phyloP scores from a whole-genome alignment of 2,888 invertebrate species.

The Drosophila hawaiiensis region DNA sequence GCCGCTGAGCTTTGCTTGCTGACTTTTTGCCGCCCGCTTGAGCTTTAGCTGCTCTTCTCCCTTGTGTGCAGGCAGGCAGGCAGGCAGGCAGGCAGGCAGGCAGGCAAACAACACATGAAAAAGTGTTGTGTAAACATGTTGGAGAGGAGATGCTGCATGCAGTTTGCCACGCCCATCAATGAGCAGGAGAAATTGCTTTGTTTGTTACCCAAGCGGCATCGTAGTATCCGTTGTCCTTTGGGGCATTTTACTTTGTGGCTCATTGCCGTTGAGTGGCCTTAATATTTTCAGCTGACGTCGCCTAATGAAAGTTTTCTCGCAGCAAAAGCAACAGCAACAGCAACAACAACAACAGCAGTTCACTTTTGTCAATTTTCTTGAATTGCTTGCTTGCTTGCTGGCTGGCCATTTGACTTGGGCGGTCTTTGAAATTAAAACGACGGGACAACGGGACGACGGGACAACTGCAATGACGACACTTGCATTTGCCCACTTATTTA shows the following conservation, averaged over 20 bases:
- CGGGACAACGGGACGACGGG: slow-evolving; percentile 3
- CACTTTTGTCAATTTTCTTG: slow-evolving; percentile 49
- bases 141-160: slow-evolving; percentile 22
- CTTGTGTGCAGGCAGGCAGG: slow-evolving; percentile 8
- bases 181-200: slow-evolving; percentile 46
- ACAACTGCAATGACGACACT: slow-evolving; percentile 50
- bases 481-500: slow-evolving; percentile 74
- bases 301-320: slow-evolving; percentile 64
- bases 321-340: neutral
- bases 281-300: slow-evolving; percentile 75
- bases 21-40: slow-evolving; percentile 58
- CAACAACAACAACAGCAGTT: neutral
- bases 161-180: slow-evolving; percentile 53
- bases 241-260: slow-evolving; percentile 24
- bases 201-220: slow-evolving; percentile 34
- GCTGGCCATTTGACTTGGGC: slow-evolving; percentile 42
- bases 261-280: slow-evolving; percentile 60
- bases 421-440: slow-evolving; percentile 54
- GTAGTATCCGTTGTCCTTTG: slow-evolving; percentile 8
- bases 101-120: slow-evolving; percentile 64
- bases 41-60: slow-evolving; percentile 9
- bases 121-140: slow-evolving; percentile 75
- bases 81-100: slow-evolving; percentile 13
- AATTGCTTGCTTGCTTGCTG: slow-evolving; percentile 56
- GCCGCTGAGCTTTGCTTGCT: slow-evolving; percentile 69